Base-by-base conservation (phyloP, 2,888 invertebrate genomes). In the Anorthoa munda region DNA sequence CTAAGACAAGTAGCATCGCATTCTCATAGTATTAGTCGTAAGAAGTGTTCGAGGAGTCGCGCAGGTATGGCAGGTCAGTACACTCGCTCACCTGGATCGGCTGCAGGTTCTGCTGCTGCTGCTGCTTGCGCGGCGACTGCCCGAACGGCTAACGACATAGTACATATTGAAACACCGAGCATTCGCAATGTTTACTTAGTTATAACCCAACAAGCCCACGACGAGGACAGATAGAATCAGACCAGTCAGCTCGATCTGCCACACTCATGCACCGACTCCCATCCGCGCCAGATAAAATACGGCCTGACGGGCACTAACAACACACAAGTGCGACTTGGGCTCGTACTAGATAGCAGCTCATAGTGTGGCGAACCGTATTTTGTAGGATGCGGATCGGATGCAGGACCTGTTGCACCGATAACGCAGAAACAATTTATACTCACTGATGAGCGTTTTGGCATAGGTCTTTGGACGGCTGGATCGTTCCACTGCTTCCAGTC, bases 361-460 rank as follows among this genome's bases (percentile, higher is more conserved):
- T 31, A 60, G 64, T 23, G 18, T 21, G 67, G 69, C 46, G n/a
- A 39, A 39, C 82, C 60, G 64, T 66, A 73, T 46, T 83, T 53
- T 45, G 53, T 66, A 50, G 21, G 61, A 79, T 66, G 79, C 72
- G 55, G 66, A 72, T 83, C 66, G 63, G 50, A 83, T 50, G 66
- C 66, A 56, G 67, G 51, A 65, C 67, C 68, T 66, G 45, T 46
- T 21, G 74, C 69, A 72, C 61, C 69, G 58, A 58, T 51, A 31
- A 51, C 66, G 51, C 71, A 68, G 26, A 65, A 72, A 79, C 58
- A 73, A 53, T 68, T 68, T 60, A 67, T 88, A 86, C 82, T 86
- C 79, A 86, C 88, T 66, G 81, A 65, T 46, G 75, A 66, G 64
- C 72, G 23, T 26, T 66, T 73, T 67, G 48, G 69, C 13, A 60